phyloP scores from a whole-genome alignment of 2,113 vertebrate species.

The Echinops telfairi region DNA sequence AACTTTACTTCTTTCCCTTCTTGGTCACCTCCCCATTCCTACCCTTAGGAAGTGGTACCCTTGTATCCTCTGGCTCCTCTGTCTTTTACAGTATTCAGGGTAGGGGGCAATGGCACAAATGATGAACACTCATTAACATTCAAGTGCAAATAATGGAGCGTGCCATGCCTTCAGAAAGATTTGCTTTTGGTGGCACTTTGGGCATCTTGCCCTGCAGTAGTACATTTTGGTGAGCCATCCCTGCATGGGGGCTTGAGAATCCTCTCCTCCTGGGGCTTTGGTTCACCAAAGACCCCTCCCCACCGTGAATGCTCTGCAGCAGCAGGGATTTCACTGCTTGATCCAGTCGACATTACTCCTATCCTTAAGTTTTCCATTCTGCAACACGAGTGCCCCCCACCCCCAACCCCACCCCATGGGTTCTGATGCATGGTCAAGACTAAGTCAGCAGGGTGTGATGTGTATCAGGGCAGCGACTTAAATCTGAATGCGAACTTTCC shows the following conservation, averaged over 20 bases:
- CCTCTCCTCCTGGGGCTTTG: background rate
- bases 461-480: background rate
- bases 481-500: slow-evolving; percentile 5
- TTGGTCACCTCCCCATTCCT: background rate
- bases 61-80: background rate
- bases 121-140: slow-evolving; percentile 7
- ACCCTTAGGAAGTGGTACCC: background rate
- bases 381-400: background rate
- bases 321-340: background rate
- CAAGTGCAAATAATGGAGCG: background rate
- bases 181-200: background rate
- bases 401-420: too few relatives aligned
- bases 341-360: background rate
- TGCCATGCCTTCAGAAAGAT: background rate
- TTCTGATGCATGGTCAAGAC: slow-evolving; percentile 23
- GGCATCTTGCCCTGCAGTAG: background rate
- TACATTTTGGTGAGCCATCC: background rate
- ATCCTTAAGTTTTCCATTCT: background rate
- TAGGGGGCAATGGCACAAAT: background rate
- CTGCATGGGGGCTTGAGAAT: background rate
- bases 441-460: background rate
- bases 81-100: background rate
- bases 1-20: background rate
- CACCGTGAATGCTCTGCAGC: background rate
- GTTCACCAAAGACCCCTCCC: background rate